Percentiles rank a stretch among this genome's conserved stretches.
These are phyloP conservation scores for Oreamnos americanus DNA, from an alignment of 2,113 vertebrate species.

Conservation along the genomic window DNA sequence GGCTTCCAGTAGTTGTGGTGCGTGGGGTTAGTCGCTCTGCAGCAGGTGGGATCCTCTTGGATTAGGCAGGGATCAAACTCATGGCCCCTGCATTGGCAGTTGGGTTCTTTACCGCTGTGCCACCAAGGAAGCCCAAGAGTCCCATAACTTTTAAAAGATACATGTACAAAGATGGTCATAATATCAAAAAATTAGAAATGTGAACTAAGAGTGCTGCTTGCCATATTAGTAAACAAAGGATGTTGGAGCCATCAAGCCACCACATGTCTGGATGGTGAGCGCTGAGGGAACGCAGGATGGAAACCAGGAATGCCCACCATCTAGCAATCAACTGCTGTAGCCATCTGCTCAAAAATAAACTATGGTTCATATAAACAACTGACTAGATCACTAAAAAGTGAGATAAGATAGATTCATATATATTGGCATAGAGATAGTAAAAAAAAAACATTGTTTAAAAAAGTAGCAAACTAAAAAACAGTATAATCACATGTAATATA, in stretches of 20 bases:
- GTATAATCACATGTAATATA: not conserved
- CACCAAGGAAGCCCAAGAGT: not conserved
- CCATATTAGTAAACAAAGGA: not conserved
- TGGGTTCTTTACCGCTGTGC: not conserved
- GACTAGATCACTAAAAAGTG: not conserved
- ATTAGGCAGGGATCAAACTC: not conserved
- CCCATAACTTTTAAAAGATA: not conserved
- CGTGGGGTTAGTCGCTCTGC: not conserved
- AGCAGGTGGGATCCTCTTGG: not conserved
- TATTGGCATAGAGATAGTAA: not conserved
- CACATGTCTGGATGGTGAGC: not conserved
- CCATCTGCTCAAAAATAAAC: not conserved
- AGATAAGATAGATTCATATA: not conserved
- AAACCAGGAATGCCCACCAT: not conserved
- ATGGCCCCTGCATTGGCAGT: not conserved
- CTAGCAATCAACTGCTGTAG: not conserved
- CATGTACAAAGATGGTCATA: not conserved
- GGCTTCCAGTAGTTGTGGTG: not conserved
- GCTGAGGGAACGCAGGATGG: not conserved
- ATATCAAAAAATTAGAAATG: not conserved
- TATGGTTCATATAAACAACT: not conserved
- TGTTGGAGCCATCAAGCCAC: not conserved
- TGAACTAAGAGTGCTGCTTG: not conserved
- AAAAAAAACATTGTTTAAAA: not conserved
- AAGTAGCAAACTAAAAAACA: not conserved